Conservation (phyloP, 92 coral and sea anemone genomes). For the Plumapathes pennacea region DNA sequence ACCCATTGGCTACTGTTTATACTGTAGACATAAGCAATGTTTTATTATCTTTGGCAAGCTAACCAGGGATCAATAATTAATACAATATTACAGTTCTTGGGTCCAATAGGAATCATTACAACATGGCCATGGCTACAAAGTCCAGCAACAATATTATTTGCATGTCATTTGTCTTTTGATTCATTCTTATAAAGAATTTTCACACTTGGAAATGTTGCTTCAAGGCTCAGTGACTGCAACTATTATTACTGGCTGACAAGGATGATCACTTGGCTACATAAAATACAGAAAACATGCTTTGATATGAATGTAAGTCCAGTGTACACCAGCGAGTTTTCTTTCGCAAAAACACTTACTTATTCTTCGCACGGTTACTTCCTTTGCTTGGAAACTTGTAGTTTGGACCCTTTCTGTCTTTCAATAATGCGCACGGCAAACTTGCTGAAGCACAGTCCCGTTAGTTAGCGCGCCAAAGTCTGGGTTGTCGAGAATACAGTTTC, state of each 20-base stretch:
- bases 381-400: slow-evolving; percentile 35
- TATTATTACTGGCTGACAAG: not conserved
- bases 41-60: slow-evolving; percentile 1
- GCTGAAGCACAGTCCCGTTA: slow-evolving; percentile 34
- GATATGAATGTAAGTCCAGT: no score
- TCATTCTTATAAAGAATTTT: slow-evolving; percentile 4
- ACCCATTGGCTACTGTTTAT: slow-evolving; percentile 5
- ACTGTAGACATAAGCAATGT: not conserved
- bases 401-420: slow-evolving; percentile 30
- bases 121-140: no score
- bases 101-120: not conserved
- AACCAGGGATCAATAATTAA: not conserved
- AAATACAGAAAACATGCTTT: no score
- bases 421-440: slow-evolving; percentile 45
- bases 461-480: slow-evolving; percentile 37
- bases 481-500: slow-evolving; percentile 26
- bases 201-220: slow-evolving; percentile 2
- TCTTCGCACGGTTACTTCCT: slow-evolving; percentile 26
- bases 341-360: slow-evolving; percentile 29
- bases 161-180: slow-evolving; percentile 2
- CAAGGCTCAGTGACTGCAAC: not conserved
- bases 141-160: not conserved
- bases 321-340: no score
- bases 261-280: no score
- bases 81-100: no score